These are phyloP conservation scores for Poeciliopsis occidentalis DNA, from an alignment of 2,113 vertebrate genomes.

Conservation along the genomic window DNA sequence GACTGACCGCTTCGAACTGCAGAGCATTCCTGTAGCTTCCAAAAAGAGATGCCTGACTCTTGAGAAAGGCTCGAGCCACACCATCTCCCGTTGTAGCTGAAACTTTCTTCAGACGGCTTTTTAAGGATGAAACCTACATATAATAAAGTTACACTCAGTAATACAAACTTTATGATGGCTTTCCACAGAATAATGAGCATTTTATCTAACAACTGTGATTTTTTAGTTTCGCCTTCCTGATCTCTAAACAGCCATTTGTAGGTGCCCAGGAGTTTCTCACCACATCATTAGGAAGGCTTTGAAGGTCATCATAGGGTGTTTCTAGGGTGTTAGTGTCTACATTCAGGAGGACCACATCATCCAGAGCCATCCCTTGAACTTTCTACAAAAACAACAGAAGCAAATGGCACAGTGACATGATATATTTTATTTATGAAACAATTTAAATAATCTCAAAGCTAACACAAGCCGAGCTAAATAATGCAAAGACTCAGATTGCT, in stretches of 20 bases:
- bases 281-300: conserved; percentile 95
- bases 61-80: conserved; percentile 93
- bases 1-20: conserved; percentile 92
- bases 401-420: too few species aligned
- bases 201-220: too few species aligned
- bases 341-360: conserved; percentile 88
- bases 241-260: too few species aligned
- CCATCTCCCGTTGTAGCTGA: conserved; percentile 93
- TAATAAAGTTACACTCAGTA: not conserved
- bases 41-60: conserved; percentile 93
- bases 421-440: too few species aligned
- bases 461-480: too few species aligned
- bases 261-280: conserved; percentile 72
- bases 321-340: conserved; percentile 98
- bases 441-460: too few species aligned
- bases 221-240: too few species aligned
- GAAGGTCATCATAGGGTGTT: conserved; percentile 94
- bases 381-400: conserved; percentile 78
- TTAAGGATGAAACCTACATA: conserved; percentile 89
- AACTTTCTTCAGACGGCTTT: conserved; percentile 93
- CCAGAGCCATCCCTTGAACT: conserved; percentile 89
- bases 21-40: conserved; percentile 95
- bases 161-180: not conserved
- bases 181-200: not conserved
- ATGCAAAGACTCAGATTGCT: not conserved